These are phyloP conservation scores for Pardosa pseudoannulata DNA, from an alignment of 2,888 invertebrate species.

Conservation along the genomic window DNA sequence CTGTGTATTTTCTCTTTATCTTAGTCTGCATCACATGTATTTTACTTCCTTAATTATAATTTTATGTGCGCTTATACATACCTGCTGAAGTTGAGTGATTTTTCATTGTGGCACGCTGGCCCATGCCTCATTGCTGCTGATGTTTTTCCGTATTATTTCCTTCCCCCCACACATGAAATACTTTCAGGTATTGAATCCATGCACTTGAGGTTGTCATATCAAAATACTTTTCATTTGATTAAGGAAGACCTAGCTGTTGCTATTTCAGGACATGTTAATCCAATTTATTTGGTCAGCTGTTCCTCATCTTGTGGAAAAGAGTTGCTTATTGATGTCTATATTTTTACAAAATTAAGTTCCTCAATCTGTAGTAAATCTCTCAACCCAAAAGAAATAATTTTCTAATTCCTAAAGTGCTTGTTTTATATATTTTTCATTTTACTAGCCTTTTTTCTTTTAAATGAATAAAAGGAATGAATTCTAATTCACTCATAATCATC, in stretches of 20 bases:
- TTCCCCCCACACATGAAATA: neutral
- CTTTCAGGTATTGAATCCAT: neutral
- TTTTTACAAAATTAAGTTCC: slow-evolving; percentile 14
- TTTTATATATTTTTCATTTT: no score
- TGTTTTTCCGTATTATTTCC: slow-evolving; percentile 23
- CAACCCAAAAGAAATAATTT: no score
- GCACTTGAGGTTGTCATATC: neutral
- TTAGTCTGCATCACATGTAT: slow-evolving; percentile 15
- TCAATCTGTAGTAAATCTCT: neutral
- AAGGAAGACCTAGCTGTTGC: neutral
- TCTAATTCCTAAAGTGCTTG: no score
- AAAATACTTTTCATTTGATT: neutral
- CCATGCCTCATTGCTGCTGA: slow-evolving; percentile 32
- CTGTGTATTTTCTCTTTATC: slow-evolving; percentile 32
- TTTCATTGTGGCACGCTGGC: slow-evolving; percentile 56
- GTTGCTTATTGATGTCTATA: neutral
- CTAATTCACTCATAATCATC: no score
- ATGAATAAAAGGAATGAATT: no score
- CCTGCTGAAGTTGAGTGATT: slow-evolving; percentile 41
- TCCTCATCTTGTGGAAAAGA: neutral
- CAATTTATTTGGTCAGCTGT: neutral
- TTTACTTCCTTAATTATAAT: slow-evolving; percentile 15
- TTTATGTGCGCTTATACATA: slow-evolving; percentile 53
- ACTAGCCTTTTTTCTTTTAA: no score
- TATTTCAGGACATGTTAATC: neutral